These are phyloP conservation scores for Cancer borealis DNA, from an alignment of 2,888 invertebrate species.

Conservation along the genomic window DNA sequence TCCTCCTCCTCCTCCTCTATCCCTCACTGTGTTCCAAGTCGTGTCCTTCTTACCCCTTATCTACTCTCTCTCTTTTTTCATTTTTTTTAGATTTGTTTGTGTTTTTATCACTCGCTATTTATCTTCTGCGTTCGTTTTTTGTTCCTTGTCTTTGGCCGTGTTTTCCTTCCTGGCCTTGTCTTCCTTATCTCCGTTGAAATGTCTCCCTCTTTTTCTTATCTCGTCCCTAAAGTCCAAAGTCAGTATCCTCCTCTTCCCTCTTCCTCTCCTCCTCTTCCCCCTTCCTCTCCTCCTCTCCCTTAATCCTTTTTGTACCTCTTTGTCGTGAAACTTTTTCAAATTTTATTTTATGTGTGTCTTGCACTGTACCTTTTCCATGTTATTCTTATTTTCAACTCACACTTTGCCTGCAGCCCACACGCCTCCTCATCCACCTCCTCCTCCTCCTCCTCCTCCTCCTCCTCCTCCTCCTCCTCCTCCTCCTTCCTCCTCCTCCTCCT, in stretches of 20 bases:
- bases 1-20: neutral
- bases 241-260: neutral
- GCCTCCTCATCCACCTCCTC: neutral
- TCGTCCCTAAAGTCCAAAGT: neutral
- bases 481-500: neutral
- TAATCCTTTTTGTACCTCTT: conserved; percentile 3
- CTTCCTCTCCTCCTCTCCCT: neutral
- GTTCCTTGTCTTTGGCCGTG: no score
- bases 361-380: neutral
- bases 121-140: neutral
- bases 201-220: neutral
- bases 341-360: neutral
- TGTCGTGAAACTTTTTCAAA: neutral
- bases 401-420: neutral
- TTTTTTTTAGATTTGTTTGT: neutral
- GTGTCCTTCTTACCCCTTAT: neutral
- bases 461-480: neutral
- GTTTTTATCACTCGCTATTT: neutral
- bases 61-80: neutral
- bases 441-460: neutral
- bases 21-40: neutral
- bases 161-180: neutral
- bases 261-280: neutral
- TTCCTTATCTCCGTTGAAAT: neutral
- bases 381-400: neutral